Base-by-base conservation (phyloP, 2,113 vertebrate species). In the Calypte anna region DNA sequence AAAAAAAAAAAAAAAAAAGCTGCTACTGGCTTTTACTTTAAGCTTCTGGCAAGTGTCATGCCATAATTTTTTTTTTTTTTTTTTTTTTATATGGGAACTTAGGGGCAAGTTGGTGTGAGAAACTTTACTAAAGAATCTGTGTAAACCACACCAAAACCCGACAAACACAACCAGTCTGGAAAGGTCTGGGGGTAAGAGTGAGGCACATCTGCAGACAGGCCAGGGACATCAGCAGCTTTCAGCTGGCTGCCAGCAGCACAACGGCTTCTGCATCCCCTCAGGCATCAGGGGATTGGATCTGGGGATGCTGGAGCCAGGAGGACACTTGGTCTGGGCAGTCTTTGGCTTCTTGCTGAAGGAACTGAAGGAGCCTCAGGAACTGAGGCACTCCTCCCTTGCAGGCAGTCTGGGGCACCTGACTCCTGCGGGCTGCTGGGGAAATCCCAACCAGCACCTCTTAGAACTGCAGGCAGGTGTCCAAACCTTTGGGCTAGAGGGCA, bases 141-240 rank as follows among this genome's bases (percentile, higher is more conserved):
- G 62, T 64, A 95, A 96, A 94, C 94, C 95, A 94, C 95, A 94
- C 79, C 53, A 93, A 95, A 97, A 95, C 82, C 79, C 10, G 3
- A 94, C 90, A 91, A 93, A 88, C 76, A 90, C 88, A 91, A 96
- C 82, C 64, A 96, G 90, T 91, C 88, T 95, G 93, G 90, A 96
- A 83, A 81, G 53, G 91, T 91, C 68, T 0, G 0, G 69, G 76
- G 93, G 54, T 10, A n/a, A 74, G 48, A 62, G 86, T 76, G 92
- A 94, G 59, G 86, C 73, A 86, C 91, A 96, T 96, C 88, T 95
- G 94, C 92, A 95, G 68, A 57, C 92, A 88, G 92, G 76, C 91
- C 83, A 82, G 82, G 95, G 92, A 93, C 92, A 88, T 91, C 74
- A 82, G 85, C 74, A 87, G 44, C 82, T 93, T 89, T 93, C 91